phyloP scores from a whole-genome alignment of 1,140 invertebrate genomes.

The Orussus abietinus region DNA sequence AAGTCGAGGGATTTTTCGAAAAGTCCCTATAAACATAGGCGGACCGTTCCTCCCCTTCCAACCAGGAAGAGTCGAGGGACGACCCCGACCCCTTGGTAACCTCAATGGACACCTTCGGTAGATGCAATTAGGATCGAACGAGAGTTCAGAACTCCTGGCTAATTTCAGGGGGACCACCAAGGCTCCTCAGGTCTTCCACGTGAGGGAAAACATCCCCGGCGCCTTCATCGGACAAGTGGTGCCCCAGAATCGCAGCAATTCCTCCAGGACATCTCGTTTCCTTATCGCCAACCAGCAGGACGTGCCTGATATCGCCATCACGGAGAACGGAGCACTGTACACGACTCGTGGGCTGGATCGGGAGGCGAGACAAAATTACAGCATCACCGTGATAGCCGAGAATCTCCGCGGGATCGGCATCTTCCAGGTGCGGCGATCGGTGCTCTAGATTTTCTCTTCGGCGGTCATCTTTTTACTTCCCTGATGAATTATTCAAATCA shows the following conservation, averaged over 20 bases:
- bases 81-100: too few species aligned
- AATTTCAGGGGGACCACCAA: slow-evolving; percentile 61
- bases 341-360: slow-evolving; percentile 72
- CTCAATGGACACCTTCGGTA: too few species aligned
- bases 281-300: slow-evolving; percentile 77
- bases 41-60: too few species aligned
- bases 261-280: slow-evolving; percentile 56
- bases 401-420: slow-evolving; percentile 67
- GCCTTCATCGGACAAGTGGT: slow-evolving; percentile 72
- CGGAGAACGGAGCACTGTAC: slow-evolving; percentile 73
- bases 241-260: slow-evolving; percentile 56
- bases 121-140: too few species aligned
- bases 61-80: too few species aligned
- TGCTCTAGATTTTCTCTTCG: not conserved
- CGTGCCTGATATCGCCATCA: slow-evolving; percentile 71
- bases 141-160: too few species aligned
- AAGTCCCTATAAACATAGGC: too few species aligned
- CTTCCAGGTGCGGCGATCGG: slow-evolving; percentile 64
- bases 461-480: not conserved
- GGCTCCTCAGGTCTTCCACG: slow-evolving; percentile 68
- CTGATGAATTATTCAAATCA: too few species aligned
- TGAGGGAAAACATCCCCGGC: slow-evolving; percentile 73
- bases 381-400: slow-evolving; percentile 76
- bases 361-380: slow-evolving; percentile 69
- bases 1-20: too few species aligned